Evolutionary conservation across 2,888 invertebrate species (phyloP), one percentile per base, ranked within the genome.

Genomic region (Melipona beecheii): DNA sequence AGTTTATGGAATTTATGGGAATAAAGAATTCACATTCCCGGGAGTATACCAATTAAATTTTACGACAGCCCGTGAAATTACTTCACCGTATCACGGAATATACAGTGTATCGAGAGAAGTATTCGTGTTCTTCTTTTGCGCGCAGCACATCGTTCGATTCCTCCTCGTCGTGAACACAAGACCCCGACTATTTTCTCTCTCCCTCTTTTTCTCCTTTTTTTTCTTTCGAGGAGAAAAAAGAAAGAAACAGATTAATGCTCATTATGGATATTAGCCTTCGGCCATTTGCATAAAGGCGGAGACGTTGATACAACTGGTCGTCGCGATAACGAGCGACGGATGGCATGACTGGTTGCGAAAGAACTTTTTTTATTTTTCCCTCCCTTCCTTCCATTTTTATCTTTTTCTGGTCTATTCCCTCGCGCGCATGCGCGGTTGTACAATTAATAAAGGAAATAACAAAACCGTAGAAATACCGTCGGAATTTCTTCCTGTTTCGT

Each of bases 221-320:
- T 43, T 1, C 9, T 43, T 43, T 43, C 9, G 43, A 43, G 9
- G 43, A 11, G 43, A 80, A 90, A 85, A 54, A 52, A 54, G 52
- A 64, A 74, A 60, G 43, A 50, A 72, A 89, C 87, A 90, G 91
- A 92, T 93, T 92, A 92, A 92, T 92, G 91, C 88, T 93, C 91
- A 92, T 93, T 93, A 92, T 92, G 92, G 90, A 92, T 92, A 92
- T 92, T 90, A 91, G 90, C 86, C 84, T 86, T 85, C 79, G 88
- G 88, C 84, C 87, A 92, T 93, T 93, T 91, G 88, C 92, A 93
- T 93, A 92, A 91, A 93, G 91, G 91, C 91, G 91, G 89, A 89
- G 90, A 91, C 89, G 88, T 88, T 90, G 89, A 92, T 92, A 91
- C 91, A 91, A 92, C 88, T 89, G 91, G 88, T 90, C 89, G 90